Conservation (phyloP, 1,140 invertebrate species). For the Pomacea maculata region DNA sequence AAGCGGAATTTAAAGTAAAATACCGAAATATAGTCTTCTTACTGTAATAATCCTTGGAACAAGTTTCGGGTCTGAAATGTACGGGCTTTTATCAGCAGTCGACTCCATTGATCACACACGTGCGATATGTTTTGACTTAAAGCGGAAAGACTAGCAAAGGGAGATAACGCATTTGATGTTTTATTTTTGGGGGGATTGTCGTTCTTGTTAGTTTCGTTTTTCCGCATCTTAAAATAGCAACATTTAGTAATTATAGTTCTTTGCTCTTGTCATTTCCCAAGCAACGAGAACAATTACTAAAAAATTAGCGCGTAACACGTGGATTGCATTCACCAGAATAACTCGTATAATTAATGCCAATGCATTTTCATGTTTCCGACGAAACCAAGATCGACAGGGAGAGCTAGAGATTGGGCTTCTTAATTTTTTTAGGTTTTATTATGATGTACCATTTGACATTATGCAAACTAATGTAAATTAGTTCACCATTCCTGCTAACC, state of each 20-base stretch:
- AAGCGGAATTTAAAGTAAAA: background rate
- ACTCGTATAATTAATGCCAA: too few relatives aligned
- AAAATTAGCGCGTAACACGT: too few relatives aligned
- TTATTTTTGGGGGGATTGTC: background rate
- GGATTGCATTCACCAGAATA: too few relatives aligned
- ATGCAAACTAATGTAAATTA: too few relatives aligned
- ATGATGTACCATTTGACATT: too few relatives aligned
- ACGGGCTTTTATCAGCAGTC: background rate
- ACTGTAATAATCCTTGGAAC: conserved; percentile 17
- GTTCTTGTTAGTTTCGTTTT: background rate
- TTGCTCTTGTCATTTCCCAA: too few relatives aligned
- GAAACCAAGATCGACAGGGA: too few relatives aligned
- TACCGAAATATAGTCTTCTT: background rate
- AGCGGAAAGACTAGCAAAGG: background rate
- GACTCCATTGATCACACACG: background rate
- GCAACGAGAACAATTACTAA: too few relatives aligned
- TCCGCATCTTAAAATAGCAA: background rate
- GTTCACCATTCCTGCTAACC: too few relatives aligned
- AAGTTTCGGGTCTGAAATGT: conserved; percentile 13
- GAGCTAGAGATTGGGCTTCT: too few relatives aligned
- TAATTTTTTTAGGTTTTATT: too few relatives aligned
- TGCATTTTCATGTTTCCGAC: too few relatives aligned
- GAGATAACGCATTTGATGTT: background rate
- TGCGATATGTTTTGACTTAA: background rate
- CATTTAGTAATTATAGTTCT: background rate